Base-by-base conservation (phyloP, 2,113 vertebrate species). In the Sceloporus tristichus region DNA sequence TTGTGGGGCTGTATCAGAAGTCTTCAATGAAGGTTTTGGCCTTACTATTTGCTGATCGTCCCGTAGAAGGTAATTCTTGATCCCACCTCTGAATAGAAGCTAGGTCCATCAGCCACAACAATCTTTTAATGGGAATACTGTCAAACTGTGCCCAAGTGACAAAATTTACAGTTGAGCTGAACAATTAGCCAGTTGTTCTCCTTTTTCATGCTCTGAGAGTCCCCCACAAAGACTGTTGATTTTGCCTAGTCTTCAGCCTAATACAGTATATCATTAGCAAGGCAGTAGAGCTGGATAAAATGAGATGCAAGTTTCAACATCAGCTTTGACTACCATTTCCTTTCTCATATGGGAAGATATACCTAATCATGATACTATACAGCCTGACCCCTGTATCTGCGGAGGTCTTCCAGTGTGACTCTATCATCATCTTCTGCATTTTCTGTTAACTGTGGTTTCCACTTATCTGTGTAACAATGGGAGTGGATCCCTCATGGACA, bases 1-100 rank as follows among this genome's bases (percentile, higher is more conserved):
- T 98, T 23, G 96, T 97, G 0, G 96, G 96, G 13, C 91, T 97
- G 11, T 97, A 94, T 92, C 96, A 95, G 94, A 97, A 97, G 66
- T 96, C 96, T 6, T 76, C 96, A 34, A 79, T 97, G 92, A 97
- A 97, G 66, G 94, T 95, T n/a, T 85, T 97, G 75, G 93, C 94
- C 5, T 80, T 83, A 21, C 91, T 98, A 16, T 98, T 97, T 29
- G 93, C 82, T 13, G 76, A 91, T 73, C 85, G 87, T 42, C 65
- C 82, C 59, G 87, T 79, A 68, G 96, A 97, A 27, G 95, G 94
- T 96, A 93, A 80, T 66, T 84, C 40, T 78, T 68, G 14, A 68
- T 68, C 40, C 25, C 75, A 42, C 65, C 29, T 34, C 19, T 27
- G 13, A 71, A 42, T 65, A 21, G 59, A 48, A 27, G 14, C 40